Base-by-base conservation (phyloP, 2,113 vertebrate genomes). In the Haemorhous mexicanus region DNA sequence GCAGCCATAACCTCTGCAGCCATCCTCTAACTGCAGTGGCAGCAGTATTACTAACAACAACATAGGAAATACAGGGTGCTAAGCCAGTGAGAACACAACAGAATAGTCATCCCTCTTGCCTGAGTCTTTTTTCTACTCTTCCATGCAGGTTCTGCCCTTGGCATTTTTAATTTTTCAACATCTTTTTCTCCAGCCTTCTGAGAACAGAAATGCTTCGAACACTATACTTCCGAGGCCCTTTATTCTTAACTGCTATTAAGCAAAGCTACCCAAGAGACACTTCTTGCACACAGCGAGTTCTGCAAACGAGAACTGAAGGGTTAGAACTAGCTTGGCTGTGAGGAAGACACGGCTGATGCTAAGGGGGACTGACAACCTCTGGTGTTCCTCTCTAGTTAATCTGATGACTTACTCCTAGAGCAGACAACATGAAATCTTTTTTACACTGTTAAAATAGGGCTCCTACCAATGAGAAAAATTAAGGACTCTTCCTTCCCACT, bases 331-430 rank as follows among this genome's bases (percentile, higher is more conserved):
- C 68, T 79, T 56, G 39, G 39, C 52, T 88, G 46, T 11, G 39
- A 90, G 79, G 52, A 93, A 91, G 56, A 61, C 77, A 50, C 10
- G 0, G 5, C 44, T 95, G 92, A 95, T 75, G 76, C 56, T 93
- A 72, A 95, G 41, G 39, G 19, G 18, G 64, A 77, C 19, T 37
- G 95, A 95, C 94, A 97, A 88, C 53, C 55, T 67, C 53, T 67
- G 20, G 63, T 10, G 35, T 13, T 87, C 79, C 84, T 70, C 88
- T 67, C 63, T 59, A 67, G 50, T 90, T 85, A 86, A n/a, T 58
- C 75, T 50, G 43, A 87, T 72, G 23, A 73, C 33, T 85, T 72
- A 67, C 32, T 74, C 62, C 28, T 28, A 33, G 0, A 72, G n/a
- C 35, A 70, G 56, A 75, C 61, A 87, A 49, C 18, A 64, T 1